phyloP scores from a whole-genome alignment of 2,113 vertebrate species.

The Syngnathus scovelli region DNA sequence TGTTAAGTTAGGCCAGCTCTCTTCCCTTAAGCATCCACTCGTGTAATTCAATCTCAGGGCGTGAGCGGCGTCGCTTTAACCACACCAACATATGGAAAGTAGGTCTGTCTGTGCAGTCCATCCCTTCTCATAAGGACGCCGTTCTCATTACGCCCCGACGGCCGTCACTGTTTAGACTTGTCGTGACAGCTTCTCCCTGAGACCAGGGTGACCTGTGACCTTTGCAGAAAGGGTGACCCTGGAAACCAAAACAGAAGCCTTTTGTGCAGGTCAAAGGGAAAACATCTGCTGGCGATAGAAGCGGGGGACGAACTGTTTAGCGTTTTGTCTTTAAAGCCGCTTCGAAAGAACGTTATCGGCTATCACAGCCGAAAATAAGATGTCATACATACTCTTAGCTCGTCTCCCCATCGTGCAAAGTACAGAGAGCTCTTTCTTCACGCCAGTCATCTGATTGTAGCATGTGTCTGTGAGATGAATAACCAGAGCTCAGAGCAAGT shows the following conservation, averaged over 20 bases:
- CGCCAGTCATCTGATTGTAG: constrained; percentile 14
- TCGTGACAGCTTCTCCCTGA: constrained; percentile 59
- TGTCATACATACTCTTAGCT: not conserved
- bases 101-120: constrained; percentile 25
- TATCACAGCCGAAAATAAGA: constrained; percentile 1
- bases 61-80: constrained; percentile 32
- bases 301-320: constrained; percentile 37
- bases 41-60: constrained; percentile 48
- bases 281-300: constrained; percentile 59
- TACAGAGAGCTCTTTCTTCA: constrained; percentile 36
- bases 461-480: constrained; percentile 14
- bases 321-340: constrained; percentile 30
- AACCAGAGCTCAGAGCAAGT: constrained; percentile 35
- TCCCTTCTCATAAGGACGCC: constrained; percentile 5
- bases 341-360: constrained; percentile 27
- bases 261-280: constrained; percentile 62
- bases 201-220: constrained; percentile 64
- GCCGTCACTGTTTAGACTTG: constrained; percentile 60
- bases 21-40: constrained; percentile 26
- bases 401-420: not conserved
- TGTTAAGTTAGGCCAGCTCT: constrained; percentile 24
- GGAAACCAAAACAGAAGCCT: constrained; percentile 64
- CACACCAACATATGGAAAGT: constrained; percentile 56
- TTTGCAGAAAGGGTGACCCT: constrained; percentile 55
- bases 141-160: constrained; percentile 51